Evolutionary conservation across 1,140 invertebrate species (phyloP), one percentile per base, ranked within the genome.

Genomic region (Ceratina calcarata): DNA sequence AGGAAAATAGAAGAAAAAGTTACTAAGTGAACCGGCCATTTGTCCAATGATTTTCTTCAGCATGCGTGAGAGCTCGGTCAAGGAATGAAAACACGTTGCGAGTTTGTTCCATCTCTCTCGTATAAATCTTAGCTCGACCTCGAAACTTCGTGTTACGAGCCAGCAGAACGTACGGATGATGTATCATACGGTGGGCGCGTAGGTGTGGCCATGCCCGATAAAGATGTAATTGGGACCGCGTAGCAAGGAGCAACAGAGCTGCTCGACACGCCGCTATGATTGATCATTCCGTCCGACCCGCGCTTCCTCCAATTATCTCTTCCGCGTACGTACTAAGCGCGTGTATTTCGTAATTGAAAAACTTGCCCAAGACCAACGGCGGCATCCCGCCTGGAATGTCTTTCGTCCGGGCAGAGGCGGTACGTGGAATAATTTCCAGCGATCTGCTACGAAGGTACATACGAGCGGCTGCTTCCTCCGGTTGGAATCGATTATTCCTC

Each of bases 171-270:
- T 13, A 57, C 65, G 83, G 81, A 86, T 87, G 86, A 89, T 87
- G 84, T 82, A 89, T 89, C 84, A 69, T 10, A 51, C 8, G 27
- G 27, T 4, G 32, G n/a, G 16, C 20, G 6, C 8, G 66, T 77
- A 60, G 68, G 61, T 67, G 65, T 87, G 81, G 80, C 55, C 37
- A 58, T 55, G 51, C 37, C 76, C 82, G 84, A 89, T 86, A 86
- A 89, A 89, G 78, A 85, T 86, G 73, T 85, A 88, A 89, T 88
- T 89, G 82, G 83, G 62, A 62, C 53, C 22, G 1, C 66, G 20
- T 22, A 76, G 73, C 73, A 32, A 32, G 69, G 80, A 60, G 71
- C 68, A 78, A 24, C 55, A 51, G 12, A 18, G 53, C 10, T 70
- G 62, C 15, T 51, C 71, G 78, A 69, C 70, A 69, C 49, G 73